Evolutionary conservation across 2,113 vertebrate species (phyloP), one percentile per base, ranked within the genome.

Genomic region (Plecotus auritus): DNA sequence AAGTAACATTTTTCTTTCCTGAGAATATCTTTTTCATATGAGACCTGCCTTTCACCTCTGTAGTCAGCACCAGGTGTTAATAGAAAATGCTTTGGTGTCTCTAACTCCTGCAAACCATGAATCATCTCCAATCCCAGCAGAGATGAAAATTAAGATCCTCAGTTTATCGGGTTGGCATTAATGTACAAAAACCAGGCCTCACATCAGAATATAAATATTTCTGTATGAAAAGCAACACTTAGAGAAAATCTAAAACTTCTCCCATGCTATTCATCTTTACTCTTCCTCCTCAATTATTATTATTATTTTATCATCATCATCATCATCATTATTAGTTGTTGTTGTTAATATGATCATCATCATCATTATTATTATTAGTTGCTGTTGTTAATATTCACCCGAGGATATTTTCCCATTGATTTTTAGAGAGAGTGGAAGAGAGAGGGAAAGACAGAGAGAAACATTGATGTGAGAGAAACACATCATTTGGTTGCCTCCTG

Each of bases 81-180:
- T 77, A 95, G 96, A 95, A 97, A 97, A 97, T 72, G 45, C 85
- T 95, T 94, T 77, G 73, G 56, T 92, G 93, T 90, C 90, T 95
- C 87, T 92, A 91, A 95, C 72, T 93, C 88, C 85, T 83, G 82
- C 32, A 85, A 93, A 87, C 54, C 49, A 94, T 49, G 85, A 94
- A 95, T 92, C 90, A 90, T 86, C 90, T 83, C 92, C 82, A 93
- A 14, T 72, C 51, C 88, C 72, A 11, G 7, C 49, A 95, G 61
- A 96, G 97, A 96, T 84, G 56, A 96, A 72, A 97, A 96, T 97
- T 96, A 97, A 72, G 90, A 97, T 93, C 90, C 37, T 30, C 28
- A 93, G 92, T 95, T 93, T 93, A 95, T 28, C 59, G 45, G 45
- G 11, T 54, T 95, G 90, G 72, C 90, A 86, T 86, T 95, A 95